Percentiles rank a stretch among this genome's conserved stretches.
Evolutionary conservation across 2,888 invertebrate genomes (phyloP).

Genomic region (Monopis laevigella): DNA sequence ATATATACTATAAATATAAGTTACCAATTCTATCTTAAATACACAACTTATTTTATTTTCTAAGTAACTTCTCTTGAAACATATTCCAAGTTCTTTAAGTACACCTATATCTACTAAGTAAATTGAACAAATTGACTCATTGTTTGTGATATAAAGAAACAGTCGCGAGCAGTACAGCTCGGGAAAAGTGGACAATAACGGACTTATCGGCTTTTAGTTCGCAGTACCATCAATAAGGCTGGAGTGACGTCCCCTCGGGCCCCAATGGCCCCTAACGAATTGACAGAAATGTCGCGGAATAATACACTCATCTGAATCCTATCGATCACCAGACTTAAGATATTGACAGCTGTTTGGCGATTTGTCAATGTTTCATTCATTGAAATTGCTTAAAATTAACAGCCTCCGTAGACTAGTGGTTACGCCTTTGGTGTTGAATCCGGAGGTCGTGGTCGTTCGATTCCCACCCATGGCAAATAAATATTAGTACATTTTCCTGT

Average conservation of each 20-base stretch:
- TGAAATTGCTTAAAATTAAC: too few species aligned
- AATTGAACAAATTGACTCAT: conserved; percentile 1
- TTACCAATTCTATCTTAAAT: too few species aligned
- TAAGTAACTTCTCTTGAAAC: too few species aligned
- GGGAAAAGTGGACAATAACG: conserved; percentile 16
- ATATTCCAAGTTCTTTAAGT: too few species aligned
- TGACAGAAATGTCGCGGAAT: conserved; percentile 26
- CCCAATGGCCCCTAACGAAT: conserved; percentile 22
- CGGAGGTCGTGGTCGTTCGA: too few species aligned
- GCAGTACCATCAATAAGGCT: conserved; percentile 29
- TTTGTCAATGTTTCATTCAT: conserved; percentile 24
- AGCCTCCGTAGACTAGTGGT: too few species aligned
- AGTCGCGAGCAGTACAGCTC: neutral
- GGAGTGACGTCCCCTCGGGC: conserved; percentile 10
- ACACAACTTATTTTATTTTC: too few species aligned
- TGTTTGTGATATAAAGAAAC: conserved; percentile 2
- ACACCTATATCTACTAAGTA: too few species aligned
- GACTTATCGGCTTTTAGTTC: conserved; percentile 30
- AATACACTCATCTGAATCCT: conserved; percentile 25
- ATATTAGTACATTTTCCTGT: too few species aligned
- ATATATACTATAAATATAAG: too few species aligned
- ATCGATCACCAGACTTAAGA: conserved; percentile 26
- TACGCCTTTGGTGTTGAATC: too few species aligned
- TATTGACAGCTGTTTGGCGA: conserved; percentile 27
- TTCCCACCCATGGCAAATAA: too few species aligned